phyloP scores from a whole-genome alignment of 1,140 invertebrate species.

The Eriocheir sinensis region DNA sequence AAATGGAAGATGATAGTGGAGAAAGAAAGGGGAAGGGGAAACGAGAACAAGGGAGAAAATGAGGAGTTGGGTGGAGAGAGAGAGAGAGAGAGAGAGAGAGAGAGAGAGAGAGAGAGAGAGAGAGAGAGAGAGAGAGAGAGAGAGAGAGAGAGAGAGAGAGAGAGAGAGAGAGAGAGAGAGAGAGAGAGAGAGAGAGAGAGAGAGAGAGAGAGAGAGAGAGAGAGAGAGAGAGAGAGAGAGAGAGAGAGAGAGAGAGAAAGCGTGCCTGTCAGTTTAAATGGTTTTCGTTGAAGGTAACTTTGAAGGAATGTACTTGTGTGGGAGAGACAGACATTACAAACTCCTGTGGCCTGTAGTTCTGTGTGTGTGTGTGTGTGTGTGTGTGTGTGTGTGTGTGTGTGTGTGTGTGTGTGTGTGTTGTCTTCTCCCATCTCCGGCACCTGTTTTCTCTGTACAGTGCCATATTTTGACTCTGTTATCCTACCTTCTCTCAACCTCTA shows the following conservation, averaged over 20 bases:
- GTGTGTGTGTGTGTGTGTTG: background rate
- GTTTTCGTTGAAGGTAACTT: background rate
- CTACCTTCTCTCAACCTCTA: too few species aligned
- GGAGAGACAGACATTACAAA: background rate
- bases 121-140: background rate
- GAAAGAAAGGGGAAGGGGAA: background rate
- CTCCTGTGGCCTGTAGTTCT: too few species aligned
- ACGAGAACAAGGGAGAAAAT: too few species aligned
- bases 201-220: background rate
- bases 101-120: background rate
- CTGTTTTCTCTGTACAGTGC: too few species aligned
- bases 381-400: background rate
- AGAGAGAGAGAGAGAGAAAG: background rate
- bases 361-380: slow-evolving; percentile 16
- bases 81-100: background rate
- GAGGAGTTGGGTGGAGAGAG: too few species aligned
- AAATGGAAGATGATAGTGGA: too few species aligned
- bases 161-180: background rate
- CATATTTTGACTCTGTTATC: too few species aligned
- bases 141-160: background rate
- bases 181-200: background rate
- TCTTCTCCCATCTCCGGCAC: too few species aligned
- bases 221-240: background rate
- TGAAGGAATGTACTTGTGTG: background rate
- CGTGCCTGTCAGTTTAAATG: background rate